A percentile compares a stretch with the other conserved stretches of the same genome.
Conservation (phyloP, 2,888 invertebrate species). For the Conchocele bisecta region DNA sequence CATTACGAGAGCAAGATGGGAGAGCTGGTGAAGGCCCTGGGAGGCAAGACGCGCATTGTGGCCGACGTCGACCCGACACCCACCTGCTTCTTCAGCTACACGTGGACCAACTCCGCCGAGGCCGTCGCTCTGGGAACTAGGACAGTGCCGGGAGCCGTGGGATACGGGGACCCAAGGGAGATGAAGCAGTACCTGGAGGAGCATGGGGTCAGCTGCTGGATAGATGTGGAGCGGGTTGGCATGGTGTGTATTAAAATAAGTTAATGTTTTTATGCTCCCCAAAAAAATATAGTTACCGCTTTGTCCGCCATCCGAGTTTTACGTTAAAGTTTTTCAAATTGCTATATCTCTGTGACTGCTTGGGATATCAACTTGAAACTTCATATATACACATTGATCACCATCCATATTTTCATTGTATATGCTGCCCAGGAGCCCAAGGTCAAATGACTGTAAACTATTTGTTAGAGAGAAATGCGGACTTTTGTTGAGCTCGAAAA, state of each 20-base stretch:
- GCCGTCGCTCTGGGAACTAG: slow-evolving; percentile 73
- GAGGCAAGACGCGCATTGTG: slow-evolving; percentile 22
- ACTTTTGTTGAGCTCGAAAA: no score
- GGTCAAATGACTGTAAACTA: no score
- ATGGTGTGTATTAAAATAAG: slow-evolving; percentile 66
- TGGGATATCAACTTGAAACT: no score
- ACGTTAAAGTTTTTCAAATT: no score
- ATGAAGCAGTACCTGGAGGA: slow-evolving; percentile 74
- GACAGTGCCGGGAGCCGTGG: slow-evolving; percentile 67
- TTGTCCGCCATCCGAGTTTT: no score
- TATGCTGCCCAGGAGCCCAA: no score
- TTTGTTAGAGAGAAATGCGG: no score
- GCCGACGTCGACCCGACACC: slow-evolving; percentile 37
- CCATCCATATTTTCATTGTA: no score
- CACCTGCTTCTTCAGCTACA: slow-evolving; percentile 77
- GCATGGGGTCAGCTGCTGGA: slow-evolving; percentile 78
- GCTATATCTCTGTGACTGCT: no score
- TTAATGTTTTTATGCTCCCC: not conserved
- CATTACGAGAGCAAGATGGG: slow-evolving; percentile 74
- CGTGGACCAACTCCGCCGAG: slow-evolving; percentile 75
- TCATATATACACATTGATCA: no score
- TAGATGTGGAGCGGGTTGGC: slow-evolving; percentile 79
- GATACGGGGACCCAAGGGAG: slow-evolving; percentile 79
- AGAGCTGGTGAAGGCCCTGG: slow-evolving; percentile 70
- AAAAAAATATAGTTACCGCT: no score